phyloP scores from a whole-genome alignment of 2,797 vertebrate genomes.

The Onychomys arenicola region DNA sequence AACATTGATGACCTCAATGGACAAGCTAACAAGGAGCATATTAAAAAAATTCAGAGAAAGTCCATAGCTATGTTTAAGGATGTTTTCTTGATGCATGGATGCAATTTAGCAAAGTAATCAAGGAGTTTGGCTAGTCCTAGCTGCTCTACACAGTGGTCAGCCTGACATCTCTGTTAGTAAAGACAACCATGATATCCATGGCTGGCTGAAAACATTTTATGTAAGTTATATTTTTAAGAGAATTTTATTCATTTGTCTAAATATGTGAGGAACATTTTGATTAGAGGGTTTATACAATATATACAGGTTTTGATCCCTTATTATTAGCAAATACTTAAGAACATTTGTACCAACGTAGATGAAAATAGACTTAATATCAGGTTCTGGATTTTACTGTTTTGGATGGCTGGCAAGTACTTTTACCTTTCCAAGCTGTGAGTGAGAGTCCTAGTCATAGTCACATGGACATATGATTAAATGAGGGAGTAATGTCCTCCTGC shows the following conservation, averaged over 20 bases:
- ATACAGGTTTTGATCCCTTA: conserved; percentile 34
- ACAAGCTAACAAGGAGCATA: neutral
- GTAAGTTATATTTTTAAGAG: conserved; percentile 22
- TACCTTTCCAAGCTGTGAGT: conserved; percentile 14
- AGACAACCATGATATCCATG: neutral
- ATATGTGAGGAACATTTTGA: conserved; percentile 43
- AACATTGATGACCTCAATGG: neutral
- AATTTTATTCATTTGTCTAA: conserved; percentile 59
- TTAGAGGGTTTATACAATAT: neutral
- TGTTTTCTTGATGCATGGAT: neutral
- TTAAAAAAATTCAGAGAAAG: neutral
- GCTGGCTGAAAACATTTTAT: neutral
- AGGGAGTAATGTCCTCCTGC: neutral
- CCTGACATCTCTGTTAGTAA: neutral
- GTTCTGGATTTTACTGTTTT: conserved; percentile 26
- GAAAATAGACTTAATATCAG: conserved; percentile 29
- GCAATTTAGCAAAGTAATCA: neutral
- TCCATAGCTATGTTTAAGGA: neutral
- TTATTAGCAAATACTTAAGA: conserved; percentile 22
- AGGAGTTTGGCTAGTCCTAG: neutral
- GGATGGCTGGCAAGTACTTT: neutral
- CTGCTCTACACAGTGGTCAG: neutral
- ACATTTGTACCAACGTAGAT: conserved; percentile 38
- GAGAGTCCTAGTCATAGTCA: neutral
- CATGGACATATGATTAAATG: neutral